Evolutionary conservation across 2,888 invertebrate species (phyloP), one percentile per base, ranked within the genome.

Genomic region (Venusia cambrica): DNA sequence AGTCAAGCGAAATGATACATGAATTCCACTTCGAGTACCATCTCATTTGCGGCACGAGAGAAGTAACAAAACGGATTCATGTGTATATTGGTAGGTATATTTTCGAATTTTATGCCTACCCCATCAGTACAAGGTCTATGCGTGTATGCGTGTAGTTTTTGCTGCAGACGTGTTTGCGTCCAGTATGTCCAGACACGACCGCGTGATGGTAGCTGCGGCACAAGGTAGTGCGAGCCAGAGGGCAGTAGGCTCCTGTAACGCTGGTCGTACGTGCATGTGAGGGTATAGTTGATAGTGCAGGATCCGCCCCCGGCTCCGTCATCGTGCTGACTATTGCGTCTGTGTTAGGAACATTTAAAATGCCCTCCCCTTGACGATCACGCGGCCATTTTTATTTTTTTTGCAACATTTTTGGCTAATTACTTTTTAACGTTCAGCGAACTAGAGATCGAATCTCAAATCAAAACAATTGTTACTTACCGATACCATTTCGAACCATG

Each of bases 331-430:
- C 81, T 78, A 69, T 73, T 78, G 78, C 79, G 74, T 72, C 63
- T 80, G 79, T 84, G 83, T 84, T 84, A 83, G 81, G 78, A 78
- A 80, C 83, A 80, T 83, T 83, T 84, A 76, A 84, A 84, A 84
- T 83, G 68, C 79, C 75, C 79, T 62, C 80, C 81, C 77, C 68
- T 69, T 83, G 79, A 83, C 80, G 75, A 81, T 80, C 72, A 75
- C 58, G 71, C 73, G 61, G 80, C 83, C 80, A 80, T 83, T 73
- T 79, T 73, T 21, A 35, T 38, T 19, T 39, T 38, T 14, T 31
- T 25, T 16, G 27, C 9, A 9, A 12, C 10, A 26, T 31, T 42
- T 38, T 51, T 38, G n/a, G 24, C 28, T 36, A 20, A 28, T 34
- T 28, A 24, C 26, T 20, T 1, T 7, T 18, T 8, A 16, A n/a